phyloP scores from a whole-genome alignment of 2,888 invertebrate genomes.

The Peribatodes rhomboidaria region DNA sequence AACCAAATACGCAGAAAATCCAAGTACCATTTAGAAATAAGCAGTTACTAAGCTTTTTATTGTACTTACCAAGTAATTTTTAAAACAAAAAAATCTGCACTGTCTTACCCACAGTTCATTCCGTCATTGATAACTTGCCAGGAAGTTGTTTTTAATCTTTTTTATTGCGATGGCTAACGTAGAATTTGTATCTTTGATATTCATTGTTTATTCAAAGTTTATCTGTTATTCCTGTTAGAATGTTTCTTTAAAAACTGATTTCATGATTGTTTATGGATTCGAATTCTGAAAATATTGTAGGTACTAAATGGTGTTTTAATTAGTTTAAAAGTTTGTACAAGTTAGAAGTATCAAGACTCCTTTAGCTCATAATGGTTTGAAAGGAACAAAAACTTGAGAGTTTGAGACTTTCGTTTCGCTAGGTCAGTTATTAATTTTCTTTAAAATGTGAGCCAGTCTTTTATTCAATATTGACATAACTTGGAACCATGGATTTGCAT shows the following conservation, averaged over 20 bases:
- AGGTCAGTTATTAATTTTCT: too few relatives aligned
- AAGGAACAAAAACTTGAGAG: too few relatives aligned
- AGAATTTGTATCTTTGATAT: conserved; percentile 17
- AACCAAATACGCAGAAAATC: too few relatives aligned
- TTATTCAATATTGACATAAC: background rate
- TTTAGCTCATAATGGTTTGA: too few relatives aligned
- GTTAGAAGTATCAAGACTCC: too few relatives aligned
- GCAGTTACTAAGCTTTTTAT: too few relatives aligned
- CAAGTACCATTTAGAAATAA: too few relatives aligned
- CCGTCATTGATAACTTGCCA: conserved; percentile 42
- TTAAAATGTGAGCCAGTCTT: background rate
- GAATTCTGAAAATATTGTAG: background rate
- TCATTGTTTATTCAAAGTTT: conserved; percentile 18
- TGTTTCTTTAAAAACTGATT: conserved; percentile 18
- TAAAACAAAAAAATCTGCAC: background rate
- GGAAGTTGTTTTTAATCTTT: conserved; percentile 40
- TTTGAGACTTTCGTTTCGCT: too few relatives aligned
- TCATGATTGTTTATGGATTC: conserved; percentile 1
- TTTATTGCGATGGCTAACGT: conserved; percentile 42
- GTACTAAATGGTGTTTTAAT: conserved; percentile 6
- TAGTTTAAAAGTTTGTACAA: too few relatives aligned
- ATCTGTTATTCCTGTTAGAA: conserved; percentile 8
- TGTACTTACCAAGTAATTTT: background rate
- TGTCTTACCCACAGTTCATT: too few relatives aligned
- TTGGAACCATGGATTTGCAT: background rate